Percentiles rank a stretch among this genome's conserved stretches.
phyloP scores from a whole-genome alignment of 2,797 vertebrate genomes.

The Holocentrus rufus region DNA sequence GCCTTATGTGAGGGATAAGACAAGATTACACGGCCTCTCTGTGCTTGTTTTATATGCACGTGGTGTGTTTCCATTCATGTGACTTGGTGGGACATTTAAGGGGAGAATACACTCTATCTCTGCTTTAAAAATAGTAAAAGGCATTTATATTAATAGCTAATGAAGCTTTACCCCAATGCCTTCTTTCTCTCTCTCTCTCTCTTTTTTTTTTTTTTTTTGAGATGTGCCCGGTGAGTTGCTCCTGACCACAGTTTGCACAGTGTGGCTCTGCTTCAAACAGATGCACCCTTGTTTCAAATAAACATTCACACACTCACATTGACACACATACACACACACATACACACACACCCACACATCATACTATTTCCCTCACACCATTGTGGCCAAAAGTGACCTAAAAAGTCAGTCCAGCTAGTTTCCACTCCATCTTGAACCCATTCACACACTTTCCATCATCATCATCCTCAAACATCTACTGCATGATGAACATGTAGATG shows the following conservation, averaged over 20 bases:
- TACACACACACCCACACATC: constrained; percentile 10
- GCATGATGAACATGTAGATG: too few species aligned
- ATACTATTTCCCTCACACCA: not conserved
- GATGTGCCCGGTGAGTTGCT: not conserved
- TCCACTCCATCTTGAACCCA: not conserved
- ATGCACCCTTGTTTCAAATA: constrained; percentile 7
- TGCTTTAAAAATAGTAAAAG: too few species aligned
- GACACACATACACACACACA: not conserved
- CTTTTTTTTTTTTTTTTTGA: not conserved
- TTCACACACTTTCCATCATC: not conserved
- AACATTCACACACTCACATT: constrained; percentile 6
- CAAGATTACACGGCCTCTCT: not conserved
- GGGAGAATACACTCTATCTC: not conserved
- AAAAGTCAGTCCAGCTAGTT: not conserved
- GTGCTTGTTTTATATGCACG: not conserved
- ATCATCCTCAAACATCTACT: too few species aligned
- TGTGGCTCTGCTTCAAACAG: constrained; percentile 14
- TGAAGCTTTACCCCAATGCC: too few species aligned
- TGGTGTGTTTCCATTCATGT: not conserved
- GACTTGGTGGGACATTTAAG: constrained; percentile 7
- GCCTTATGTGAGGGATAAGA: constrained; percentile 10
- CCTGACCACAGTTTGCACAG: constrained; percentile 32
- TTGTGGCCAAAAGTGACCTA: not conserved
- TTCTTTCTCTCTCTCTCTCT: not conserved
- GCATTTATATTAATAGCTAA: too few species aligned